Base-by-base conservation (phyloP, 1,140 invertebrate genomes). In the Drosophila bocqueti region DNA sequence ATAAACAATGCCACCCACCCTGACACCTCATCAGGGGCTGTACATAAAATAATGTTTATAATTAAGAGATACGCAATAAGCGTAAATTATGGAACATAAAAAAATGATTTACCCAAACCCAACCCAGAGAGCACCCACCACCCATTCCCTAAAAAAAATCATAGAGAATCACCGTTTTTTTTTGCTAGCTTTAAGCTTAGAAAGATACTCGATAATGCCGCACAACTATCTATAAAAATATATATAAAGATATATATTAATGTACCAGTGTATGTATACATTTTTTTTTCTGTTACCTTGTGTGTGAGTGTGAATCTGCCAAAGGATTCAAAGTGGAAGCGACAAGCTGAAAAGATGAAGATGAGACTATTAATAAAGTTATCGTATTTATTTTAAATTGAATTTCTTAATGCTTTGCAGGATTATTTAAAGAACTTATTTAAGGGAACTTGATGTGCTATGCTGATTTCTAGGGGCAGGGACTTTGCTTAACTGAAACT, bases 301-400 rank as follows among this genome's bases (percentile, higher is more conserved):
- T 87, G 79, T 77, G 64, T 87, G 75, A 9, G 46, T 49, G 47
- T 15, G 50, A 72, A 54, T 83, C 49, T 58, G 29, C n/a, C 26
- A 52, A 59, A 40, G 59, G 68, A 71, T 72, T 61, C 79, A 18
- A 76, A 60, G 60, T 42, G 46, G 42, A 43, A 57, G 34, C 34
- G 5, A 18, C 45, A 36, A 21, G 11, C 47, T 50, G n/a, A 76
- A 76, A 66, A 36, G 50, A 38, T 71, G 45, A 47, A 69, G 63
- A 69, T 64, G 79, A 83, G 80, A 83, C 80, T 87, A 87, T 83
- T 77, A 87, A 87, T 87, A 87, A 87, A 87, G 83, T 87, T 87
- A 87, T 83, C 45, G 63, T 87, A 86, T 87, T 87, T 87, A 87
- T 87, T 87, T 83, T 66, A 77, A 81, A 59, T 24, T 18, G 11